Evolutionary conservation across 1,140 invertebrate species (phyloP).

Genomic region (Drosophila elegans): DNA sequence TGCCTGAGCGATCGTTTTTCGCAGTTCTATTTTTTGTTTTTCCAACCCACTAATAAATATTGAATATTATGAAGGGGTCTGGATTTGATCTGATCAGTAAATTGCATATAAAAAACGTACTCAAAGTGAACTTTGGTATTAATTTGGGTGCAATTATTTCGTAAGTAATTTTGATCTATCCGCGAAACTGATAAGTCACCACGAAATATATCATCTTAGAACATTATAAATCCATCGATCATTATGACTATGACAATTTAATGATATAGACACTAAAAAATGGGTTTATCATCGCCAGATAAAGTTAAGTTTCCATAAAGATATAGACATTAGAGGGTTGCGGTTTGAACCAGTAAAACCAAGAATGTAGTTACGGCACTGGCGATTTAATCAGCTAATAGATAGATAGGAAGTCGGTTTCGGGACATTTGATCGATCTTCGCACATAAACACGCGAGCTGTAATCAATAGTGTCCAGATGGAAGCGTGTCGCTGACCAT

Average conservation of each 20-base stretch:
- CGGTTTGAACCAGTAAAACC: not conserved
- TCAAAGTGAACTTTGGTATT: conserved; percentile 10
- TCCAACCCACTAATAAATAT: conserved; percentile 38
- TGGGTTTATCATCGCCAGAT: conserved; percentile 16
- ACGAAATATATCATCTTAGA: conserved; percentile 1
- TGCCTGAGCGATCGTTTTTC: conserved; percentile 27
- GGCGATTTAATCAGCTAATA: conserved; percentile 18
- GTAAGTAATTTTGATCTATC: conserved; percentile 17
- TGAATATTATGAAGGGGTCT: conserved; percentile 22
- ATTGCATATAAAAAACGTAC: conserved; percentile 8
- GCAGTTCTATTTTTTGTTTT: conserved; percentile 30
- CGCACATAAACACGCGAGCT: conserved; percentile 62
- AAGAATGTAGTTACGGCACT: conserved; percentile 8
- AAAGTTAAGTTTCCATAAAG: conserved; percentile 12
- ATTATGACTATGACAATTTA: conserved; percentile 17
- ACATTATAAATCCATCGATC: conserved; percentile 40
- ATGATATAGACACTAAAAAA: conserved; percentile 17
- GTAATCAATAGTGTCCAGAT: conserved; percentile 47
- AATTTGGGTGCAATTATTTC: not conserved
- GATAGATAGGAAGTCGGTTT: conserved; percentile 16
- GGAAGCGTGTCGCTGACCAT: conserved; percentile 34
- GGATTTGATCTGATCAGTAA: conserved; percentile 18
- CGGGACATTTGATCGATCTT: conserved; percentile 59
- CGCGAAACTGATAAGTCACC: conserved; percentile 24
- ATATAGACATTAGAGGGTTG: not conserved